Base-by-base conservation (phyloP, 2,797 vertebrate species). In the Lacerta viridis region DNA sequence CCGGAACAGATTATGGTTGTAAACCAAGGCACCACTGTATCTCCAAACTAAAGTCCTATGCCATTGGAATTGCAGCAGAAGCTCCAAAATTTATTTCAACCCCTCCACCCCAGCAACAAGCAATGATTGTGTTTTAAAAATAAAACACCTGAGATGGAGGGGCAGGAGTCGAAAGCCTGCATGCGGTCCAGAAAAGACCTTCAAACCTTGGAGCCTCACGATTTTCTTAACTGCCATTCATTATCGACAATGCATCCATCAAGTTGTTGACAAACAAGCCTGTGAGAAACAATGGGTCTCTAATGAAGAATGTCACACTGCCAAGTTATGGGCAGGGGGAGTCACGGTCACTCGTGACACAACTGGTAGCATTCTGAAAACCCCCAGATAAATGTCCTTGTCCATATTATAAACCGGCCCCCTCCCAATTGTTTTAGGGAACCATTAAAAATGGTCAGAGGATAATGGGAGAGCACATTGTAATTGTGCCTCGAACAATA, bases 281-380 rank as follows among this genome's bases (percentile, higher is more conserved):
- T 61, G 59, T 61, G 59, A 61, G 17, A 18, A 61, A 46, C 75
- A 78, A 68, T 86, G 75, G 18, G 46, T 46, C 75, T 84, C 68
- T 86, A 64, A 93, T 92, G 92, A 88, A 87, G 81, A 90, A 23
- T 84, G 86, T 92, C 93, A 94, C 92, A 90, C 71, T 88, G 89
- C 84, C 81, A 90, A 95, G 93, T 93, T 91, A 4, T 43, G 91
- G 85, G 82, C 77, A 92, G 71, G 83, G 50, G 66, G 59, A 96
- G 94, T 94, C 94, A 90, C 72, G 93, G 94, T 93, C 91, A 69
- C 0, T 92, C 86, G 90, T 94, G 95, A 95, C 95, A 95, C 94
- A 95, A 94, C 92, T 93, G 90, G 84, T 46, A 27, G 0, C 27
- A 3, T 86, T 91, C 92, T 95, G 92, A 95, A 95, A 94, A 90